A percentile compares a stretch with the other conserved stretches of the same genome.
phyloP scores from a whole-genome alignment of 2,888 invertebrate genomes.

The Scaptomyza cyrtandrae region DNA sequence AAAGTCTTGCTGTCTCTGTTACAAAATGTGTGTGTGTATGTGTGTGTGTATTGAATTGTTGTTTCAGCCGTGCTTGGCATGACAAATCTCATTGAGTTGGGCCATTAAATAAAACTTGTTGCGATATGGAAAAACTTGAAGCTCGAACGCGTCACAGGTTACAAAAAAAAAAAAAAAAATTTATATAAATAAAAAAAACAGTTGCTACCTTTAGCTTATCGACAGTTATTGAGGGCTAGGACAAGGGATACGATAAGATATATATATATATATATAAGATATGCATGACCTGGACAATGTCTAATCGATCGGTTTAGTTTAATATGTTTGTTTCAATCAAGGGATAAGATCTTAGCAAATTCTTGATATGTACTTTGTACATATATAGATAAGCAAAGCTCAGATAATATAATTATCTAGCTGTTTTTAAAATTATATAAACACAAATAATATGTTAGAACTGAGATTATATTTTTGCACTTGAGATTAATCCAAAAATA shows the following conservation, averaged over 20 bases:
- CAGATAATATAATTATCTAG: background rate
- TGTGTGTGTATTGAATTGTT: slow-evolving; percentile 7
- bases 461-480: background rate
- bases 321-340: background rate
- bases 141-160: slow-evolving; percentile 22
- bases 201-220: slow-evolving; percentile 37
- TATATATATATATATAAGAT: slow-evolving; percentile 58
- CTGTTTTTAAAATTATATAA: background rate
- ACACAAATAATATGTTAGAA: no score
- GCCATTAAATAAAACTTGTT: slow-evolving; percentile 25
- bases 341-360: background rate
- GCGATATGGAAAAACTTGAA: slow-evolving; percentile 26
- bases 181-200: background rate
- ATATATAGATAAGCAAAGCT: background rate
- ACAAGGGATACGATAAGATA: slow-evolving; percentile 39
- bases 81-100: slow-evolving; percentile 25
- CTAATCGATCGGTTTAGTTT: slow-evolving; percentile 2
- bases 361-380: background rate
- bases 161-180: background rate
- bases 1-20: background rate
- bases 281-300: slow-evolving; percentile 49
- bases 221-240: slow-evolving; percentile 14
- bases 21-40: background rate
- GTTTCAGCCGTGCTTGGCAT: slow-evolving; percentile 43
- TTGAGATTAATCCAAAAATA: no score